Evolutionary conservation across 2,113 vertebrate genomes (phyloP), one percentile per base, ranked within the genome.

Genomic region (Ibidorhyncha struthersii): DNA sequence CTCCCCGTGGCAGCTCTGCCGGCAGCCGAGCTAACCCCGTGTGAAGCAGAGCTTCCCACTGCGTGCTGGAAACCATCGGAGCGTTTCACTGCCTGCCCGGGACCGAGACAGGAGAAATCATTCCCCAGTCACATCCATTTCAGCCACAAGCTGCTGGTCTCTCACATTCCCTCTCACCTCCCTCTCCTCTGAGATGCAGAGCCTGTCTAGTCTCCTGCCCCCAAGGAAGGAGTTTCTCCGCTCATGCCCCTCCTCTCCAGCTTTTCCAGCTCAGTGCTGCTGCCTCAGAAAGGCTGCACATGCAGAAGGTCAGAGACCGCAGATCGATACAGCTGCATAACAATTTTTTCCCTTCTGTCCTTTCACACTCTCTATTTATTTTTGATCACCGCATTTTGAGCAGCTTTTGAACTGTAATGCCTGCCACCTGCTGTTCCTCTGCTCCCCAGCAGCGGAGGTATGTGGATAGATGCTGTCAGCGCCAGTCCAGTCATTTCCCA

Each of bases 261-360:
- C 36, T 86, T 61, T 85, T 43, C 53, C 36, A 73, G 59, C 29
- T 86, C 4, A 0, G 16, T 79, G 50, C 67, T 86, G 67, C 67
- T 76, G 27, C 34, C 34, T 43, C 47, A 66, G 41, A 71, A 71
- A 52, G 36, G 58, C 70, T 62, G 20, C 40, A 45, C 16, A 30
- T 6, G 7, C 17, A 14, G 12, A 47, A 66, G 20, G 47, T 18
- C 56, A 67, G 38, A 86, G 62, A 43, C 36, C 58, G 49, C 36
- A 56, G 49, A 43, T 5, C 11, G 1, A 55, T 15, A 69, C 5
- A 81, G 32, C 0, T 2, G 6, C 5, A 0, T n/a, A 32, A 56
- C 8, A 43, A 4, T 1, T 40, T 32, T 73, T 79, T 40, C 26
- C 55, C n/a, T 87, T 76, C 67, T 47, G 11, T 58, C 40, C 38